Conservation (phyloP, 2,113 vertebrate genomes). For the Sturnira hondurensis region DNA sequence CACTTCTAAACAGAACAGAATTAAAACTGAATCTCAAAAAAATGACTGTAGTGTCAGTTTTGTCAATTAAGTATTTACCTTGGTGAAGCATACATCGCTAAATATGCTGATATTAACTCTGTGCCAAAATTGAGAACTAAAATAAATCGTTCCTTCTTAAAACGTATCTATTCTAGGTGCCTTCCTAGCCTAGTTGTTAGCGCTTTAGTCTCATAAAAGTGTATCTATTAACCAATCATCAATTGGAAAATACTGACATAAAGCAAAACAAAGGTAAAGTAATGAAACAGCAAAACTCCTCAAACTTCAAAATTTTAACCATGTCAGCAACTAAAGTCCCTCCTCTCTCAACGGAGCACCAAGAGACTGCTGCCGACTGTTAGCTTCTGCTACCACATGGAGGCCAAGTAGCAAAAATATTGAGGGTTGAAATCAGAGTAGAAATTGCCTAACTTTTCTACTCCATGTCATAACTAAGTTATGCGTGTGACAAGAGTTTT, state of each 20-base stretch:
- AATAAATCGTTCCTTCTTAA: background rate
- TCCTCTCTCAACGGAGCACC: background rate
- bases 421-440: background rate
- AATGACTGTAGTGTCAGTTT: background rate
- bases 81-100: background rate
- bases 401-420: background rate
- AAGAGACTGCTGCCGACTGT: background rate
- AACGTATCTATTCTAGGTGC: background rate
- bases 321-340: background rate
- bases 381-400: too few relatives aligned
- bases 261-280: background rate
- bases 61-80: background rate
- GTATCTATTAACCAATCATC: background rate
- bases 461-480: background rate
- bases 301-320: background rate
- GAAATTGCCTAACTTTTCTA: background rate
- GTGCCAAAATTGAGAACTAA: background rate
- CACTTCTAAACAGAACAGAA: background rate
- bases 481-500: background rate
- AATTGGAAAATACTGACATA: constrained; percentile 8
- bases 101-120: background rate
- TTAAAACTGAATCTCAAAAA: background rate
- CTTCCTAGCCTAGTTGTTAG: too few relatives aligned
- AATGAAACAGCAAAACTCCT: background rate
- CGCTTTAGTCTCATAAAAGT: background rate